Evolutionary conservation across 2,113 vertebrate genomes (phyloP).

Genomic region (Rynchops niger): DNA sequence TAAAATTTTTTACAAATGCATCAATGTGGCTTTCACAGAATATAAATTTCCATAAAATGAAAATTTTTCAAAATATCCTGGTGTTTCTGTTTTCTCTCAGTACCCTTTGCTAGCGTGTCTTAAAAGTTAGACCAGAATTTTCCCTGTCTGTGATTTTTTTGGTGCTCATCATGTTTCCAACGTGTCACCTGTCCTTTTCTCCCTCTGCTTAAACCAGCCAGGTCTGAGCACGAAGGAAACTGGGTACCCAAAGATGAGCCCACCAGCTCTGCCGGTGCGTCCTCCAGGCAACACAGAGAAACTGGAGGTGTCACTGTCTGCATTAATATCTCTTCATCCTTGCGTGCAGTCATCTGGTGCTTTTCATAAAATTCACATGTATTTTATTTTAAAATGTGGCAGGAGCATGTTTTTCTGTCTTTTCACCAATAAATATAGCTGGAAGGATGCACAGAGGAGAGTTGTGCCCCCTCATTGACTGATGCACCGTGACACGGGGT

Average conservation of each 20-base stretch:
- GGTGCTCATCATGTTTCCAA: fast-evolving
- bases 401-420: slow-evolving; percentile 4
- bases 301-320: slow-evolving; percentile 47
- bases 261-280: not conserved
- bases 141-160: not conserved
- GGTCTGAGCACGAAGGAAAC: not conserved
- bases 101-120: not conserved
- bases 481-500: slow-evolving; percentile 4
- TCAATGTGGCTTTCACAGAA: not conserved
- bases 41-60: not conserved
- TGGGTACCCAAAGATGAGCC: not conserved
- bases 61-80: not conserved
- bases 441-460: not conserved
- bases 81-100: not conserved
- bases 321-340: not conserved
- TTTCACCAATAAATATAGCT: not conserved
- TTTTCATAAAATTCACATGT: not conserved
- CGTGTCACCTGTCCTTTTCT: not conserved
- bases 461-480: not conserved
- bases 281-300: not conserved
- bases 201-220: not conserved
- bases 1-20: not conserved
- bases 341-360: not conserved
- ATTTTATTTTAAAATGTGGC: slow-evolving; percentile 14
- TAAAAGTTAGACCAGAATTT: not conserved